phyloP scores from a whole-genome alignment of 2,888 invertebrate species.

The Ophioninae sp. region DNA sequence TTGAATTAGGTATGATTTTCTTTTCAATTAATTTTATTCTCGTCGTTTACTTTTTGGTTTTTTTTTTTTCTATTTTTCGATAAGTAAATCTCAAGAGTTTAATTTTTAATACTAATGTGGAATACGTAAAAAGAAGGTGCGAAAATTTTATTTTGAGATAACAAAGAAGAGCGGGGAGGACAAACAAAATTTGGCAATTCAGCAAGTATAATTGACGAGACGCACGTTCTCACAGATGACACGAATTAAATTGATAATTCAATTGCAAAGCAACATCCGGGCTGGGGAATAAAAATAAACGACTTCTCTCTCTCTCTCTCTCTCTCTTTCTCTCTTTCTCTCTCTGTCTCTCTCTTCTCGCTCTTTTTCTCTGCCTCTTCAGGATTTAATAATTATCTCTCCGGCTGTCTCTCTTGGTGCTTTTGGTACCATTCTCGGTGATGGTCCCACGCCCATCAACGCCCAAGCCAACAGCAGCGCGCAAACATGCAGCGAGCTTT shows the following conservation, averaged over 20 bases:
- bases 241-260: constrained; percentile 14
- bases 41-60: too few relatives aligned
- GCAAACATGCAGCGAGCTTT: constrained; percentile 40
- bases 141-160: neutral
- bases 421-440: constrained; percentile 47
- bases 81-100: too few relatives aligned
- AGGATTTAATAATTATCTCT: constrained; percentile 59
- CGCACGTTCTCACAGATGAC: neutral
- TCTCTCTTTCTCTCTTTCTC: too few relatives aligned
- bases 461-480: constrained; percentile 42
- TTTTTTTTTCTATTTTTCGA: too few relatives aligned
- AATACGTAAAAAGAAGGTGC: neutral
- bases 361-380: constrained; percentile 37
- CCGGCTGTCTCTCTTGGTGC: constrained; percentile 43
- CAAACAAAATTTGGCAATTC: neutral
- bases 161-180: neutral
- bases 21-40: too few relatives aligned
- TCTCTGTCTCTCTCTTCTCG: too few relatives aligned
- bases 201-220: neutral
- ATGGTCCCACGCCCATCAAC: constrained; percentile 48
- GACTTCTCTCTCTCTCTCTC: neutral
- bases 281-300: constrained; percentile 27
- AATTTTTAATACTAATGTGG: neutral
- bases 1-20: too few relatives aligned
- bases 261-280: constrained; percentile 11